Conservation (phyloP, 2,113 vertebrate species). For the Struthidea cinerea region DNA sequence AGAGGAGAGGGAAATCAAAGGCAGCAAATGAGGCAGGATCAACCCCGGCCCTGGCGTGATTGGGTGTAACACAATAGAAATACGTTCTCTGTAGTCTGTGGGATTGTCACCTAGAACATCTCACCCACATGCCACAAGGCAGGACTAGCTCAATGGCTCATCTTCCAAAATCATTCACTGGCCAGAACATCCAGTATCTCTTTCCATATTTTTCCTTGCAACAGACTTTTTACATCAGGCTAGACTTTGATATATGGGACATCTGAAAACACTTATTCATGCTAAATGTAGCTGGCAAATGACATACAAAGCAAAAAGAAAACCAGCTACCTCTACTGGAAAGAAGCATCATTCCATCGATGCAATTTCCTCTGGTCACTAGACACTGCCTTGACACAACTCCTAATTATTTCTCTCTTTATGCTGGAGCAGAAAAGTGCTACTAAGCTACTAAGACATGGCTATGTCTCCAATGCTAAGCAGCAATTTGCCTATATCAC, state of each 20-base stretch:
- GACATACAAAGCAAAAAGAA: neutral
- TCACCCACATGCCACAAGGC: neutral
- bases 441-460: neutral
- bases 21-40: neutral
- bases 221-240: neutral
- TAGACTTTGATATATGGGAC: neutral
- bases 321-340: neutral
- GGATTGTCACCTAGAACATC: neutral
- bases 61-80: neutral
- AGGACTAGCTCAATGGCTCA: neutral
- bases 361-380: neutral
- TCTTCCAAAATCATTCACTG: neutral
- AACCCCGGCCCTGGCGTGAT: fast-evolving
- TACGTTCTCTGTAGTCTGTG: neutral
- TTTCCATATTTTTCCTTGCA: neutral
- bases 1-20: neutral
- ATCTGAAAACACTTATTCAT: neutral
- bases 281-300: neutral
- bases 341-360: neutral
- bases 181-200: neutral
- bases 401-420: neutral
- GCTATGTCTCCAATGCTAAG: neutral
- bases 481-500: fast-evolving
- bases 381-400: neutral
- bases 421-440: neutral